Base-by-base conservation (phyloP, 2,797 vertebrate genomes). In the Hypotaenidia philippensis region DNA sequence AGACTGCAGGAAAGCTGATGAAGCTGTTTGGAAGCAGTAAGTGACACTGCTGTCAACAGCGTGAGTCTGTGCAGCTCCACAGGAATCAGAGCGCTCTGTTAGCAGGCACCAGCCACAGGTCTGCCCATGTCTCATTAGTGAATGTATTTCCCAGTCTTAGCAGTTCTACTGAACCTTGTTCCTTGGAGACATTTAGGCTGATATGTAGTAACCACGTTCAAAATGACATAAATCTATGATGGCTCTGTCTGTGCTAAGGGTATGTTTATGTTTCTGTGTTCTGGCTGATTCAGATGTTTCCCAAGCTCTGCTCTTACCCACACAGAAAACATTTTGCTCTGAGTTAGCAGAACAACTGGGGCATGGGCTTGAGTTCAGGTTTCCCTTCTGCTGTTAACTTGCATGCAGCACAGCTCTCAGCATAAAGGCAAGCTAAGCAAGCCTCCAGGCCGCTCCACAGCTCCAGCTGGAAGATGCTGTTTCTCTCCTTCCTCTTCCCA, bases 1-100 rank as follows among this genome's bases (percentile, higher is more conserved):
- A 87, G n/a, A 50, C 71, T 47, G 71, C 86, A 91, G 65, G 57
- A 72, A 92, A 92, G 83, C 83, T 89, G 81, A 92, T 36, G 81
- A 93, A 94, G 87, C 83, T 87, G 81, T 71, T 65, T 31, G 68
- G 84, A 78, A 81, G 82, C 47, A 86, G 45, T 49, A 83, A 86
- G 72, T 38, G 79, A 72, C 80, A 88, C 38, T 0, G 4, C 91
- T 88, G 82, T 88, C 89, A 83, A 59, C 79, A 89, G 57, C 50
- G 14, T 8, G n/a, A 52, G 78, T 49, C 23, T 41, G 29, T n/a
- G 52, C 68, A 83, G 82, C 87, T 88, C 84, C 76, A 60, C 76
- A 59, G 87, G 79, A 85, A 78, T 26, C 4, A 0, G 65, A 87
- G 56, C 45, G 16, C 40, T 87, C 69, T 0, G 0, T 34, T 14